These are phyloP conservation scores for Protodeltote pygarga DNA, from an alignment of 2,888 invertebrate genomes.

Conservation along the genomic window DNA sequence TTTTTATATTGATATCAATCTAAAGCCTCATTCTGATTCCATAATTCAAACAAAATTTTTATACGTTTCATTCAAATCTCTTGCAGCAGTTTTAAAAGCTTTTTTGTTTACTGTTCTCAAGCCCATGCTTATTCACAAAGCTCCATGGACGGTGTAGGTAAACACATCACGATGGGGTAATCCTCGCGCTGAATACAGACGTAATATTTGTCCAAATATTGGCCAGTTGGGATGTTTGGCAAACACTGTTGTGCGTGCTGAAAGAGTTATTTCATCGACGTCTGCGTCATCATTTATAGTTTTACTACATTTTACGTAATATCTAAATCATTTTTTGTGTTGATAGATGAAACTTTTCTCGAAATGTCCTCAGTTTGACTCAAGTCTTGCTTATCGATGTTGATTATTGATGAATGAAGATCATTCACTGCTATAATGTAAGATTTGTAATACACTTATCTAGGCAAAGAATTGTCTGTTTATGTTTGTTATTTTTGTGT, in stretches of 20 bases:
- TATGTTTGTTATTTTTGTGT: too few relatives aligned
- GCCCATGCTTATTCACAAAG: slow-evolving; percentile 35
- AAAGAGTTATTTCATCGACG: slow-evolving; percentile 11
- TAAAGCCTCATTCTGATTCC: too few relatives aligned
- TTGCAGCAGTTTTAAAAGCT: slow-evolving; percentile 9
- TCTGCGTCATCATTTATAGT: slow-evolving; percentile 15
- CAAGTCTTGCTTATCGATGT: too few relatives aligned
- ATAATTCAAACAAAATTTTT: background rate
- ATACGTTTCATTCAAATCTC: background rate
- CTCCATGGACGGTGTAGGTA: slow-evolving; percentile 30
- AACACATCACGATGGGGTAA: slow-evolving; percentile 18
- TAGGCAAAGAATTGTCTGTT: too few relatives aligned
- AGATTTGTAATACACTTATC: too few relatives aligned
- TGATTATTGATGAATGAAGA: too few relatives aligned
- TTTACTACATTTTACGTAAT: slow-evolving; percentile 2
- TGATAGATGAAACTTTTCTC: background rate
- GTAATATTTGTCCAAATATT: slow-evolving; percentile 23
- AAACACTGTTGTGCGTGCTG: slow-evolving; percentile 8
- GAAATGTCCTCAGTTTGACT: too few relatives aligned
- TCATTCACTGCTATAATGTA: too few relatives aligned
- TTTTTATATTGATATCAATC: too few relatives aligned
- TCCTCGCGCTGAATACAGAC: slow-evolving; percentile 13
- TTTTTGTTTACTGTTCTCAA: slow-evolving; percentile 18
- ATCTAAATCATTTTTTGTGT: background rate
- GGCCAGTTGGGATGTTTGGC: slow-evolving; percentile 1